These are phyloP conservation scores for Mimumesa dahlbomi DNA, from an alignment of 2,888 invertebrate species.

Conservation along the genomic window DNA sequence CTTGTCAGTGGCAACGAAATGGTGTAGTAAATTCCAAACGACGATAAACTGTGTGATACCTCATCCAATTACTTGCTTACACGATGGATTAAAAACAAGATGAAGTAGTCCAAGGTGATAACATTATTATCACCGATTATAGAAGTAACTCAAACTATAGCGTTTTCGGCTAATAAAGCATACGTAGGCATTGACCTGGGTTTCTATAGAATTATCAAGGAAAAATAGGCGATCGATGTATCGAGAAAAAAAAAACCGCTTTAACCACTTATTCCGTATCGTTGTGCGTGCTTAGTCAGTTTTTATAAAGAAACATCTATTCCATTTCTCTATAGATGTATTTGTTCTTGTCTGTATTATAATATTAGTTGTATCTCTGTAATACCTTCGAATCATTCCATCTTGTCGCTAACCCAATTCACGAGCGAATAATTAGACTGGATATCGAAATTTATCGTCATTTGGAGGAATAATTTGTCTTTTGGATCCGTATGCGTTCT, in stretches of 20 bases:
- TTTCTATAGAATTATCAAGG: constrained; percentile 27
- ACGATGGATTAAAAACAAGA: constrained; percentile 49
- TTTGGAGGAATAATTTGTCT: constrained; percentile 52
- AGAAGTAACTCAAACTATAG: constrained; percentile 30
- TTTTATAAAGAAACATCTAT: constrained; percentile 39
- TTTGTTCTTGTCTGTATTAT: constrained; percentile 46
- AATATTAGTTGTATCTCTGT: constrained; percentile 49
- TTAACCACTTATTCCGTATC: constrained; percentile 32
- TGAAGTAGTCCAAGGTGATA: constrained; percentile 41
- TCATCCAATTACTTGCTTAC: constrained; percentile 55
- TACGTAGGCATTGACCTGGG: constrained; percentile 30
- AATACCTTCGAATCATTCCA: constrained; percentile 46
- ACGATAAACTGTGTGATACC: constrained; percentile 57
- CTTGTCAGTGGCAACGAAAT: constrained; percentile 59
- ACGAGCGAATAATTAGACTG: constrained; percentile 51
- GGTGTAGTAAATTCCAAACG: constrained; percentile 55
- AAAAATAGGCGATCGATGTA: constrained; percentile 28
- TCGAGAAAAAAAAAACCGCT: constrained; percentile 26
- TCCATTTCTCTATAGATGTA: constrained; percentile 36
- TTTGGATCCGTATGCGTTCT: constrained; percentile 72
- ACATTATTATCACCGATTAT: constrained; percentile 39
- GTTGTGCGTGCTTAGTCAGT: constrained; percentile 51
- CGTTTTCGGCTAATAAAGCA: constrained; percentile 29
- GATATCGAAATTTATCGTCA: constrained; percentile 55
- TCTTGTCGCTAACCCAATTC: constrained; percentile 43